phyloP scores from a whole-genome alignment of 2,797 vertebrate genomes.

The Coregonus ussuriensis region DNA sequence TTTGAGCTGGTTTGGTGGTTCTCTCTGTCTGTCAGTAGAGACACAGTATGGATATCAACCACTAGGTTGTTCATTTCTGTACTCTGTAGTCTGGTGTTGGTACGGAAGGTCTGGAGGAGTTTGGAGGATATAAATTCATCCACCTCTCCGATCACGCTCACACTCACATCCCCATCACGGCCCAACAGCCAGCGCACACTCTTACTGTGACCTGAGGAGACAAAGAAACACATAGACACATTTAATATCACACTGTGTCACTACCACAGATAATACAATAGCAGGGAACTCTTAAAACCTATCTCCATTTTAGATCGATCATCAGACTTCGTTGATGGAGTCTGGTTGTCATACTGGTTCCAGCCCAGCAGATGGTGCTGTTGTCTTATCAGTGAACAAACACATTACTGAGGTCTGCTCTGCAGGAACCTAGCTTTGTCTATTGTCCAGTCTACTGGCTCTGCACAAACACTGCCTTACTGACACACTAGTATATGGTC shows the following conservation, averaged over 20 bases:
- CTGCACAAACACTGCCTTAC: too few species aligned
- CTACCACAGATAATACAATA: not conserved
- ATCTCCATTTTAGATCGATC: not conserved
- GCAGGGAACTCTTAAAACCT: not conserved
- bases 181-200: constrained; percentile 74
- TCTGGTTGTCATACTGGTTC: constrained; percentile 30
- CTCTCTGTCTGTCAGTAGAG: constrained; percentile 57
- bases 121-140: constrained; percentile 73
- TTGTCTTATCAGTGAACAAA: constrained; percentile 42
- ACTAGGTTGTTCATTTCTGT: constrained; percentile 34
- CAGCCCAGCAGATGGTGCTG: constrained; percentile 67
- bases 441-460: too few species aligned
- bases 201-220: constrained; percentile 52
- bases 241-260: not conserved
- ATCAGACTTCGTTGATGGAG: not conserved
- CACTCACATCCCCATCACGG: constrained; percentile 78
- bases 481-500: too few species aligned
- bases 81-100: constrained; percentile 57
- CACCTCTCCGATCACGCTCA: constrained; percentile 73
- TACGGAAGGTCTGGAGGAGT: constrained; percentile 63
- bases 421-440: too few species aligned
- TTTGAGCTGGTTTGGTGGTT: constrained; percentile 50
- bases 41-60: constrained; percentile 60
- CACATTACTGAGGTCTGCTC: not conserved
- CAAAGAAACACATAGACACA: constrained; percentile 8